Conservation (phyloP, 1,140 invertebrate species). For the Delia radicum region DNA sequence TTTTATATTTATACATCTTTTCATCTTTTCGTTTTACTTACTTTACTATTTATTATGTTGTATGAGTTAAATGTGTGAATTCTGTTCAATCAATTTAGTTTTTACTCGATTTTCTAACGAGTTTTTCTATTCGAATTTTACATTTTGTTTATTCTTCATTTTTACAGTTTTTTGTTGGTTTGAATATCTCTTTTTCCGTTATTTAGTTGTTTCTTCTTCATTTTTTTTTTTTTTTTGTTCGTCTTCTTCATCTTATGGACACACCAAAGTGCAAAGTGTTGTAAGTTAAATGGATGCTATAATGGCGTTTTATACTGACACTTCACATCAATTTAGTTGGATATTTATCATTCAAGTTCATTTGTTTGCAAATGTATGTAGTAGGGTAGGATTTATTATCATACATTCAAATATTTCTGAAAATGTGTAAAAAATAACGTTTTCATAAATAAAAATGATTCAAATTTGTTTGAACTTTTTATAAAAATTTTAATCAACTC, state of each 20-base stretch:
- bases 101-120: not conserved
- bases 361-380: not conserved
- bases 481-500: too few relatives aligned
- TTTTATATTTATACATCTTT: too few relatives aligned
- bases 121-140: not conserved
- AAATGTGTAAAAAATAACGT: too few relatives aligned
- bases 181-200: not conserved
- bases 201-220: not conserved
- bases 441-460: too few relatives aligned
- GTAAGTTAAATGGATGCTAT: conserved; percentile 28
- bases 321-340: conserved; percentile 12
- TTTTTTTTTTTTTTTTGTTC: not conserved
- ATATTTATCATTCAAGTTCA: not conserved
- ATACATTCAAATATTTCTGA: too few relatives aligned
- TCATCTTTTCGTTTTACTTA: too few relatives aligned
- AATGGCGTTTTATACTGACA: conserved; percentile 24
- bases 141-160: not conserved
- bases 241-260: conserved; percentile 16
- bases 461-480: too few relatives aligned
- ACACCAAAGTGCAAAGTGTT: conserved; percentile 27
- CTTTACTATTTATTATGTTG: not conserved
- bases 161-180: not conserved
- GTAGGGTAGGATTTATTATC: too few relatives aligned
- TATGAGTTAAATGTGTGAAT: not conserved
- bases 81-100: conserved; percentile 13